These are phyloP conservation scores for Apeira syringaria DNA, from an alignment of 2,888 invertebrate species.

Conservation along the genomic window DNA sequence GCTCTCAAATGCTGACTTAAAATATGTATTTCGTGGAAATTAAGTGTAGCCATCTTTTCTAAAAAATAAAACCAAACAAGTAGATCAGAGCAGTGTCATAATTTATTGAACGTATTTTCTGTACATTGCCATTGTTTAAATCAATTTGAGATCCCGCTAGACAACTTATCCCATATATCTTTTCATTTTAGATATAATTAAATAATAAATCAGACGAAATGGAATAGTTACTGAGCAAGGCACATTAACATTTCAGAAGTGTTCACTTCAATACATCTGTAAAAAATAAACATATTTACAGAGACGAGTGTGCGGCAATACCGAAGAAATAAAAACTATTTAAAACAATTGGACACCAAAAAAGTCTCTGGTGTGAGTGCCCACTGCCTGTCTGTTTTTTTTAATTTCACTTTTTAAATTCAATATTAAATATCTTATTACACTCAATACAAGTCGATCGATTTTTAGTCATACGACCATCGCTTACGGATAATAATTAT, in stretches of 20 bases:
- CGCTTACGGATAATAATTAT: constrained; percentile 35
- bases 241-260: constrained; percentile 25
- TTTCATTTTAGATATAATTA: constrained; percentile 9
- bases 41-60: no score
- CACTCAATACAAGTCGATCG: constrained; percentile 54
- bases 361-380: constrained; percentile 44
- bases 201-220: constrained; percentile 14
- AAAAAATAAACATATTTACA: constrained; percentile 61
- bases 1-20: no score
- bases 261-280: constrained; percentile 63
- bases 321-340: constrained; percentile 18
- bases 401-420: constrained; percentile 48
- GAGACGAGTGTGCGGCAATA: constrained; percentile 55
- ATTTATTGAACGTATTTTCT: constrained; percentile 58
- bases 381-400: constrained; percentile 53
- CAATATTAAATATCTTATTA: constrained; percentile 57
- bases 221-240: constrained; percentile 24
- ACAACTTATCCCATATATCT: constrained; percentile 11
- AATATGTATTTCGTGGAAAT: no score
- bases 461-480: constrained; percentile 40
- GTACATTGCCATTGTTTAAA: constrained; percentile 56
- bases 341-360: constrained; percentile 34
- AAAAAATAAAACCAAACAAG: constrained; percentile 50
- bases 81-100: constrained; percentile 68
- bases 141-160: neutral